These are phyloP conservation scores for Bombus ignitus DNA, from an alignment of 1,140 invertebrate species.

Conservation along the genomic window DNA sequence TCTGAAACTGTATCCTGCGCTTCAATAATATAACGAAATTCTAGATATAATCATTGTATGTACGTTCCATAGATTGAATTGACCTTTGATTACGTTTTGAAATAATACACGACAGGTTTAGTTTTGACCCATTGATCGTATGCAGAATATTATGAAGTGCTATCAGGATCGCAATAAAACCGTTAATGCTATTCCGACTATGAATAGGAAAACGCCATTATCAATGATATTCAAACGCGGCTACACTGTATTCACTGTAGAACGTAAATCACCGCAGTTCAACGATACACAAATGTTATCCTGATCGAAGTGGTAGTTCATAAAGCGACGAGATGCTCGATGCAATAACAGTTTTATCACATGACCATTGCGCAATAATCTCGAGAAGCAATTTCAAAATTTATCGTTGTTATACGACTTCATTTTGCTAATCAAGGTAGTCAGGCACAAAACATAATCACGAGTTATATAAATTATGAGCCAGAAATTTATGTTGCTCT, in stretches of 20 bases:
- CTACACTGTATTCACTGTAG: not conserved
- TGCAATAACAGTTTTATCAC: slow-evolving; percentile 17
- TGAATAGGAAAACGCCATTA: slow-evolving; percentile 28
- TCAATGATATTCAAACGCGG: slow-evolving; percentile 9
- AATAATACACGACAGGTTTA: not conserved
- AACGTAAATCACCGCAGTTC: not conserved
- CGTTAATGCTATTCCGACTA: not conserved
- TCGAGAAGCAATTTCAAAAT: not conserved
- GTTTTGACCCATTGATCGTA: not conserved
- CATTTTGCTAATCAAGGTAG: not conserved
- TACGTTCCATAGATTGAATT: not conserved
- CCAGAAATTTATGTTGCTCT: not conserved
- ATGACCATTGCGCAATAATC: not conserved
- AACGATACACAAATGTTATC: not conserved
- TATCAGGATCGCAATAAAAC: not conserved
- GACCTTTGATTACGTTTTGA: not conserved
- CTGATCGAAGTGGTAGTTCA: slow-evolving; percentile 11
- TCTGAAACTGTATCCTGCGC: not conserved
- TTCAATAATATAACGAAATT: not conserved
- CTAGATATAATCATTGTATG: no score
- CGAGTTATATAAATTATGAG: not conserved
- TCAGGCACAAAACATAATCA: not conserved
- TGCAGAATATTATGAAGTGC: no score
- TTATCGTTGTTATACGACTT: not conserved
- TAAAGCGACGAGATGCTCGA: not conserved